Evolutionary conservation across 2,888 invertebrate species (phyloP).

Genomic region (Disparrhopalites patrizii): DNA sequence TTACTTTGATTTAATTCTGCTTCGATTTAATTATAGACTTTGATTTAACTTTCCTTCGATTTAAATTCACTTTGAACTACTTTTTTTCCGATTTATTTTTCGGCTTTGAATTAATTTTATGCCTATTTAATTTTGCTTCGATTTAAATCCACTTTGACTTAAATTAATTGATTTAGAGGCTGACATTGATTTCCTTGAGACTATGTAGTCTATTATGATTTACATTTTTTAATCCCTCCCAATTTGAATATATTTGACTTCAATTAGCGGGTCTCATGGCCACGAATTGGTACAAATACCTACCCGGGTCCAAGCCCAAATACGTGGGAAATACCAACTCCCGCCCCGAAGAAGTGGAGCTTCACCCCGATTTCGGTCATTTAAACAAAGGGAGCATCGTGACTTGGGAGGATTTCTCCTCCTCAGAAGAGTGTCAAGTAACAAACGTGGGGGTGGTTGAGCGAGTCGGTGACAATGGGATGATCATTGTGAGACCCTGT

Average conservation of each 20-base stretch:
- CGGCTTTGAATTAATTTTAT: not conserved
- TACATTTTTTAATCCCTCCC: not conserved
- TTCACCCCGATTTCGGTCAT: not conserved
- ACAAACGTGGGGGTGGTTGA: not conserved
- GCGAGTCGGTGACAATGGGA: not conserved
- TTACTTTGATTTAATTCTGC: too few relatives aligned
- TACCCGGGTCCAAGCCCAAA: not conserved
- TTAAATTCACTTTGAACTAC: too few relatives aligned
- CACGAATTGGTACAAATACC: slow-evolving; percentile 1
- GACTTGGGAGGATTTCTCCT: not conserved
- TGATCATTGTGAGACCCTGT: not conserved
- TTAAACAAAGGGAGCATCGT: not conserved
- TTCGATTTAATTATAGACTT: too few relatives aligned
- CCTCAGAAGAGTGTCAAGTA: not conserved
- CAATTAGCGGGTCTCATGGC: not conserved
- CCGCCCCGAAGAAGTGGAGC: not conserved
- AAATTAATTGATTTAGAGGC: too few relatives aligned
- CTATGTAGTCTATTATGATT: not conserved
- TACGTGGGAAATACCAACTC: not conserved
- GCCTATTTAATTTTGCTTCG: not conserved
- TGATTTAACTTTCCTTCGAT: too few relatives aligned
- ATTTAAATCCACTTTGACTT: too few relatives aligned
- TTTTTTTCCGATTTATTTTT: not conserved
- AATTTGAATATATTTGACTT: not conserved
- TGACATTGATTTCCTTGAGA: too few relatives aligned